Evolutionary conservation across 2,888 invertebrate species (phyloP).

Genomic region (Plebejus anna): DNA sequence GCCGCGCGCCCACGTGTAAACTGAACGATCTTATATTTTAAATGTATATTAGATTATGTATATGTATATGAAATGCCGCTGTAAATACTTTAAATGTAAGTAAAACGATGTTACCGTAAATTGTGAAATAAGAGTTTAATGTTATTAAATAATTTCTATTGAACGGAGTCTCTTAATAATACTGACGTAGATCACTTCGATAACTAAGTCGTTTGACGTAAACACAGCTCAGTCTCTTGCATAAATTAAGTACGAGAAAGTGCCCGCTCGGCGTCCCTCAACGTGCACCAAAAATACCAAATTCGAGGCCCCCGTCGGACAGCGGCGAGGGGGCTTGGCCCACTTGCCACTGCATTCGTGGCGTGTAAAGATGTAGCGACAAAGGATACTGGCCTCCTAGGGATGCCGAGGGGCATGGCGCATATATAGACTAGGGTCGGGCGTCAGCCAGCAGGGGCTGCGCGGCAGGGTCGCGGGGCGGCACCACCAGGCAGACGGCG

Average conservation of each 20-base stretch:
- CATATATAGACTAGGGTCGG: conserved; percentile 38
- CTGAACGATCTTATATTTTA: conserved; percentile 21
- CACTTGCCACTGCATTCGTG: background rate
- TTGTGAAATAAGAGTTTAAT: conserved; percentile 80
- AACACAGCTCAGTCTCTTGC: conserved; percentile 28
- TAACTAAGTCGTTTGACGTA: conserved; percentile 38
- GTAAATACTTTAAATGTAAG: conserved; percentile 77
- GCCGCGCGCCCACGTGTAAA: conserved; percentile 14
- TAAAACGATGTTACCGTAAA: conserved; percentile 80
- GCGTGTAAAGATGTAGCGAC: background rate
- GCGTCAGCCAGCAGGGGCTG: conserved; percentile 66
- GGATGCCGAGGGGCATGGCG: conserved; percentile 8
- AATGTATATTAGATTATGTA: conserved; percentile 48
- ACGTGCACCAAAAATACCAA: background rate
- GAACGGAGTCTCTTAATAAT: conserved; percentile 72
- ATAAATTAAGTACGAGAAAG: conserved; percentile 27
- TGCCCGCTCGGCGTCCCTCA: conserved; percentile 6
- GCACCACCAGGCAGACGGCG: conserved; percentile 63
- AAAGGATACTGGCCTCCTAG: conserved; percentile 15
- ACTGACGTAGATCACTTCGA: conserved; percentile 74
- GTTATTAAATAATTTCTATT: conserved; percentile 80
- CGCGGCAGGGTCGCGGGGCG: conserved; percentile 56
- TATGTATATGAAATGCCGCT: conserved; percentile 70
- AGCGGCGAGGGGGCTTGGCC: background rate
- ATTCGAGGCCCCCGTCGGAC: background rate